Percentiles rank a stretch among this genome's conserved stretches.
phyloP scores from a whole-genome alignment of 1,140 invertebrate species.

The Drosophila watanabei region DNA sequence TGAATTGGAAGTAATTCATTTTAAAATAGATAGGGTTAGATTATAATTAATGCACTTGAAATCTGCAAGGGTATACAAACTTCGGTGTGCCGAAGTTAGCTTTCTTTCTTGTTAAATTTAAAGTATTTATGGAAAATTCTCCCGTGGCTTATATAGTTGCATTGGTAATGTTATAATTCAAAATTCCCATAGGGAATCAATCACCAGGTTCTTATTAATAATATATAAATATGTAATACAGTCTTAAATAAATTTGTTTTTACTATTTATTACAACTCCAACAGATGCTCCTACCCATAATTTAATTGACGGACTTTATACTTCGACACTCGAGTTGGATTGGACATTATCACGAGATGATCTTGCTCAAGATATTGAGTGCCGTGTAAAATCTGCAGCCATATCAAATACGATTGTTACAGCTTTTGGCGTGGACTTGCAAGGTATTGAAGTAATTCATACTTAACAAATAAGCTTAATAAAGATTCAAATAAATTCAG shows the following conservation, averaged over 20 bases:
- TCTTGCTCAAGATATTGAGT: conserved; percentile 91
- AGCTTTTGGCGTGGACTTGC: conserved; percentile 91
- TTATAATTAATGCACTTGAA: too few species aligned
- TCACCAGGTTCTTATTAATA: too few species aligned
- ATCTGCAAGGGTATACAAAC: too few species aligned
- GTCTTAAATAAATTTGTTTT: not conserved
- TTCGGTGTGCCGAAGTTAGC: too few species aligned
- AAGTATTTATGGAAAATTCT: too few species aligned
- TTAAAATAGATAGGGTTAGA: too few species aligned
- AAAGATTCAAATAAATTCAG: not conserved
- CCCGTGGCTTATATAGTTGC: too few species aligned
- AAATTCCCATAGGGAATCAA: too few species aligned
- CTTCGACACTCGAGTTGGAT: conserved; percentile 88
- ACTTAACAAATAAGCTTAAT: not conserved
- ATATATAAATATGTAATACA: not conserved
- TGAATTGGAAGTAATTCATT: too few species aligned
- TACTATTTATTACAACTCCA: not conserved
- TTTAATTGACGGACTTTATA: conserved; percentile 88
- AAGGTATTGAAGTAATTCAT: conserved; percentile 88
- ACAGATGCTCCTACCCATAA: conserved; percentile 81
- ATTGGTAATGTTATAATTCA: too few species aligned
- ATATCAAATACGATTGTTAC: conserved; percentile 86
- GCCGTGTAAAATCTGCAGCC: conserved; percentile 91
- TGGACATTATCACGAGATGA: conserved; percentile 91
- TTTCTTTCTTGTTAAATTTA: too few species aligned